phyloP scores from a whole-genome alignment of 30 jellyfish, hydroid and myxozoan genomes.

The Turritopsis rubra region DNA sequence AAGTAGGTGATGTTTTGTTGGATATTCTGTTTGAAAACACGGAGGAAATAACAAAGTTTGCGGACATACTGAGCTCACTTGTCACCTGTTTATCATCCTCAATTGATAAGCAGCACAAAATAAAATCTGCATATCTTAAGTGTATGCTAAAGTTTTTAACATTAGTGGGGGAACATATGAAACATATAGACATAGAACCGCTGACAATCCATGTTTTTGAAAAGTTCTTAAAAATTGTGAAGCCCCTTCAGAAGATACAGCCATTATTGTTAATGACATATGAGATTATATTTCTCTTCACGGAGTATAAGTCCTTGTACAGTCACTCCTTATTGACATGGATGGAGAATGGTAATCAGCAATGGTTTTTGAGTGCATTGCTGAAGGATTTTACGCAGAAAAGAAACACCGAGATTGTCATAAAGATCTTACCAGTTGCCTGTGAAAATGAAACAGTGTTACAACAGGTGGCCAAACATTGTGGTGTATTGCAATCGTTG shows the following conservation, averaged over 20 bases:
- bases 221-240: neutral
- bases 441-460: constrained; percentile 1
- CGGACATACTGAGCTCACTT: neutral
- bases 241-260: constrained; percentile 4
- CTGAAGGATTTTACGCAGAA: constrained; percentile 20
- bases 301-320: neutral
- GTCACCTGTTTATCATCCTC: constrained; percentile 36
- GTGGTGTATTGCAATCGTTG: neutral
- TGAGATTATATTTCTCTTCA: neutral
- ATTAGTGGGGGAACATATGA: neutral
- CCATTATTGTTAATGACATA: constrained; percentile 1
- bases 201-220: neutral
- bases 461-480: neutral
- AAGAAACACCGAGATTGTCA: constrained; percentile 12
- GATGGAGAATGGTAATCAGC: neutral
- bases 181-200: neutral
- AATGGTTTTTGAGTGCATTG: neutral
- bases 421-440: neutral
- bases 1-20: neutral
- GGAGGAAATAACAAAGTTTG: neutral
- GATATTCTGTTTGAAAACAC: neutral
- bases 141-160: neutral
- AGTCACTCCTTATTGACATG: neutral
- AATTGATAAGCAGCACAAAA: constrained; percentile 52
- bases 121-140: constrained; percentile 26